Percentiles rank a stretch among this genome's conserved stretches.
phyloP scores from a whole-genome alignment of 2,888 invertebrate species.

The Eupeodes latifasciatus region DNA sequence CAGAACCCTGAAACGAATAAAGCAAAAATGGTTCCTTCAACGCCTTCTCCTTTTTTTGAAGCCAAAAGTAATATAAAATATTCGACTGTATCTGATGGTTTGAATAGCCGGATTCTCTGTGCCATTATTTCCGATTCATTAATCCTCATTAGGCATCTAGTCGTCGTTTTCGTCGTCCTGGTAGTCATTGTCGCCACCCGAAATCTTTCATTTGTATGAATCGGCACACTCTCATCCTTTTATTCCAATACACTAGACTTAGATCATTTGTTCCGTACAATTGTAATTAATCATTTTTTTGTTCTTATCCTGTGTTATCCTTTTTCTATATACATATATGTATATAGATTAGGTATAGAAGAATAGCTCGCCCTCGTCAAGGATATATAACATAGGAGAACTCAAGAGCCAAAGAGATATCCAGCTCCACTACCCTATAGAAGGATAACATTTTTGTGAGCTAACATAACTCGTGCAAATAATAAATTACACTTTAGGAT shows the following conservation, averaged over 20 bases:
- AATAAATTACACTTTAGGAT: constrained; percentile 67
- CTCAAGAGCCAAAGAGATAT: constrained; percentile 47
- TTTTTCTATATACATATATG: constrained; percentile 20
- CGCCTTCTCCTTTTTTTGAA: constrained; percentile 24
- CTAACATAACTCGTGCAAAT: constrained; percentile 74
- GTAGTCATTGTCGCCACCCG: constrained; percentile 20
- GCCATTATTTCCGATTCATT: constrained; percentile 74
- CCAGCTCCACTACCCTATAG: constrained; percentile 20
- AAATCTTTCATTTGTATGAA: constrained; percentile 51
- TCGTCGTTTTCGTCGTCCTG: too few species aligned
- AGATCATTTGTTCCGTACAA: constrained; percentile 70
- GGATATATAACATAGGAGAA: constrained; percentile 22
- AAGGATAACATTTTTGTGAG: constrained; percentile 74
- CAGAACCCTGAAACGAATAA: background rate
- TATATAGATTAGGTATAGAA: background rate
- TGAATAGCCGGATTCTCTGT: constrained; percentile 55
- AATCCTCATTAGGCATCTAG: constrained; percentile 71
- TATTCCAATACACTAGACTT: constrained; percentile 63
- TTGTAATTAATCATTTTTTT: constrained; percentile 73
- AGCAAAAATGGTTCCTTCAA: constrained; percentile 23
- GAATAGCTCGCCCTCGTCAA: constrained; percentile 15
- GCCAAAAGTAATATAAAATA: constrained; percentile 49
- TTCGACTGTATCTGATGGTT: constrained; percentile 71
- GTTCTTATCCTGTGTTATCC: constrained; percentile 31
- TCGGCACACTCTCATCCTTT: constrained; percentile 44